A percentile compares a stretch with the other conserved stretches of the same genome.
phyloP scores from a whole-genome alignment of 2,113 vertebrate genomes.

The Murina feae region DNA sequence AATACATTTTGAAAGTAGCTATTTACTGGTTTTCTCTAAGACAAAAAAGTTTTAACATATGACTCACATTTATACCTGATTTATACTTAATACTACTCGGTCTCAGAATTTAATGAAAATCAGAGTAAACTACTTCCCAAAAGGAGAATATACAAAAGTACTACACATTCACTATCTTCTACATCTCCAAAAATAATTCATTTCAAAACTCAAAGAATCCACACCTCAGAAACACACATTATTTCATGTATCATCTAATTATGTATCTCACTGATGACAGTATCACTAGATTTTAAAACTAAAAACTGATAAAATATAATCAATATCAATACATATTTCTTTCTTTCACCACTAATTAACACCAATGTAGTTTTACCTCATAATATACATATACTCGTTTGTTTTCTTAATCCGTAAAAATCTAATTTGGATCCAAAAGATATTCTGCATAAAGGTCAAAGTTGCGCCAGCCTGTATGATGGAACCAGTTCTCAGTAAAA shows the following conservation, averaged over 20 bases:
- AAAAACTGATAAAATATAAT: constrained; percentile 25
- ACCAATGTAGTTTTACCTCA: constrained; percentile 13
- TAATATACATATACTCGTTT: neutral
- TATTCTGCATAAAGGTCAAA: neutral
- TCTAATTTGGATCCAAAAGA: constrained; percentile 28
- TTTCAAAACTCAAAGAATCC: constrained; percentile 1
- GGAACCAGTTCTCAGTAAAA: constrained; percentile 28
- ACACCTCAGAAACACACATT: neutral
- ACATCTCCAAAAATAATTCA: constrained; percentile 38
- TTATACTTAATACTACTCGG: neutral
- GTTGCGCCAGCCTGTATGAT: neutral
- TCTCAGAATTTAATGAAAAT: constrained; percentile 6
- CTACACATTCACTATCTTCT: neutral
- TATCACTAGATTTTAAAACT: neutral
- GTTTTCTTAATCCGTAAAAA: constrained; percentile 34
- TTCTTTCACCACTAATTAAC: constrained; percentile 12
- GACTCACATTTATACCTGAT: neutral
- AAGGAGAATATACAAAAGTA: neutral
- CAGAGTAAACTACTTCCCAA: neutral
- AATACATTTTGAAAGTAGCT: neutral
- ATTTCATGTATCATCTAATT: neutral
- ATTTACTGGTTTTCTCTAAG: neutral
- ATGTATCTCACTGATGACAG: neutral
- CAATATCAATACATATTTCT: neutral
- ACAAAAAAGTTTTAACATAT: constrained; percentile 8